Conservation (phyloP, 2,113 vertebrate species). For the Leuciscus idus region DNA sequence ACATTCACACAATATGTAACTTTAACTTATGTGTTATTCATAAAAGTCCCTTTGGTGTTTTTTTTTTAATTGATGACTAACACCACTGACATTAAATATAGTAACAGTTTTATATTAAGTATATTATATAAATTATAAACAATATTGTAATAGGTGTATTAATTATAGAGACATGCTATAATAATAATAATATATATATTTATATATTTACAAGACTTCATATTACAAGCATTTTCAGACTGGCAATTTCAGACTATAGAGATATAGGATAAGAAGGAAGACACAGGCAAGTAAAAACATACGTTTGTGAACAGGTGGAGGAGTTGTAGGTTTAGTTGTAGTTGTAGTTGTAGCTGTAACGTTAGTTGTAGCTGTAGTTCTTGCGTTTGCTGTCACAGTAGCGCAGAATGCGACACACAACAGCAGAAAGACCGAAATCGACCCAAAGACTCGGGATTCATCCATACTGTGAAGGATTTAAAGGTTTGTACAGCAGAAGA, state of each 20-base stretch:
- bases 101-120: neutral
- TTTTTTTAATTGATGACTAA: neutral
- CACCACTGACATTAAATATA: neutral
- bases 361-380: too few species aligned
- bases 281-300: neutral
- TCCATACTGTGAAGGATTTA: neutral
- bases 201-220: neutral
- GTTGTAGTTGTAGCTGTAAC: too few species aligned
- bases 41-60: neutral
- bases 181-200: neutral
- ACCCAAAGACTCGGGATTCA: neutral
- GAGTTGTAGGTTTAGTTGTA: neutral
- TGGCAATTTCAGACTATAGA: too few species aligned
- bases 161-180: neutral
- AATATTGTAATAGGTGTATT: neutral
- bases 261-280: neutral
- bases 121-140: neutral
- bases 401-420: neutral
- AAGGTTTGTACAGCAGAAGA: neutral
- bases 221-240: neutral
- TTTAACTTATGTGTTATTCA: neutral
- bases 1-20: neutral
- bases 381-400: neutral
- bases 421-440: neutral
- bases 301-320: neutral